Evolutionary conservation across 1,140 invertebrate species (phyloP).

Genomic region (Lepidotrigona ventralis): DNA sequence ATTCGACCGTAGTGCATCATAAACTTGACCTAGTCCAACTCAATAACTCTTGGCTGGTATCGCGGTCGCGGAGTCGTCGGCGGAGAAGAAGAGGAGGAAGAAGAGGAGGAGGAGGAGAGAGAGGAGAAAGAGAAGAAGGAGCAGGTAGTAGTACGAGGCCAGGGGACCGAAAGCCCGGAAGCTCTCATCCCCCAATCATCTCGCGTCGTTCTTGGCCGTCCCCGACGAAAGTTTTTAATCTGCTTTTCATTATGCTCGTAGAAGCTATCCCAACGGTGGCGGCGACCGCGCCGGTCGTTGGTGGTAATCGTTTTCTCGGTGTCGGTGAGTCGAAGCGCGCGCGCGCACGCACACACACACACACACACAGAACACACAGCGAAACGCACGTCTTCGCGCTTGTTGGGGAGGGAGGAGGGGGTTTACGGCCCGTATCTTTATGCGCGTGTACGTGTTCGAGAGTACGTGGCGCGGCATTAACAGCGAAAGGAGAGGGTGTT

Average conservation of each 20-base stretch:
- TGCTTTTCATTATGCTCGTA: constrained; percentile 69
- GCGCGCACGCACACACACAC: not conserved
- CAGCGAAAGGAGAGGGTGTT: constrained; percentile 51
- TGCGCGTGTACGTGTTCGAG: constrained; percentile 65
- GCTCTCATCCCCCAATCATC: constrained; percentile 51
- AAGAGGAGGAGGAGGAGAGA: not conserved
- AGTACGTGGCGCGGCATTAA: constrained; percentile 75
- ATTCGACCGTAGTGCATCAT: constrained; percentile 39
- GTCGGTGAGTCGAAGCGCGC: constrained; percentile 19
- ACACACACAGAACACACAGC: constrained; percentile 2
- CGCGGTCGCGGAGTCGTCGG: not conserved
- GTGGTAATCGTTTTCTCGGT: constrained; percentile 28
- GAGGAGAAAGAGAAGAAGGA: too few species aligned
- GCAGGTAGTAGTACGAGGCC: constrained; percentile 22
- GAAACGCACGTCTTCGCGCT: constrained; percentile 62
- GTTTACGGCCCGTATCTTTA: constrained; percentile 75
- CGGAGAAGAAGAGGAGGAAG: not conserved
- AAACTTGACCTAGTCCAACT: constrained; percentile 62
- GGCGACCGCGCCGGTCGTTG: not conserved
- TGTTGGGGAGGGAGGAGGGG: constrained; percentile 51
- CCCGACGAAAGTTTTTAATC: constrained; percentile 69
- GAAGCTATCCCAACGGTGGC: constrained; percentile 37
- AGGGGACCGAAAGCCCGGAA: constrained; percentile 42
- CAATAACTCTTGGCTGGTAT: constrained; percentile 49
- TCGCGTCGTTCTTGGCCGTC: constrained; percentile 38